These are phyloP conservation scores for Aptenodytes patagonicus DNA, from an alignment of 2,113 vertebrate genomes.

Conservation along the genomic window DNA sequence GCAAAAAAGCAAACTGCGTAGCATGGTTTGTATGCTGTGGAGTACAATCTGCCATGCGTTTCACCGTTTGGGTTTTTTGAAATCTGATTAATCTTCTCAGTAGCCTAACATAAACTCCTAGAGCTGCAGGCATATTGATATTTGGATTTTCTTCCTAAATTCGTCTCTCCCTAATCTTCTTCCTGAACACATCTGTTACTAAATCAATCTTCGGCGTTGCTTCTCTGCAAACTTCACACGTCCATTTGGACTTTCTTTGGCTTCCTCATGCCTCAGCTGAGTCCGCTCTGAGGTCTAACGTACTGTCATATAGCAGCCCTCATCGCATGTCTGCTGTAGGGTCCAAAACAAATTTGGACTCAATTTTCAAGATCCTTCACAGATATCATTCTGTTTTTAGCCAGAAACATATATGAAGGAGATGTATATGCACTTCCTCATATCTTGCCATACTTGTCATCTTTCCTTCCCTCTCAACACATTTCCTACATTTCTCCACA, in stretches of 20 bases:
- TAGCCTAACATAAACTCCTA: slow-evolving; percentile 39
- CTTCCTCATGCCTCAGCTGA: neutral
- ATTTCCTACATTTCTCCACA: neutral
- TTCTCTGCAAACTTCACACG: neutral
- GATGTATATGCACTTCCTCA: neutral
- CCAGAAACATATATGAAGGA: neutral
- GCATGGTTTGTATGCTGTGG: neutral
- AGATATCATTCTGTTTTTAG: neutral
- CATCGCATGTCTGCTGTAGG: neutral
- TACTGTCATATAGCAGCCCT: neutral
- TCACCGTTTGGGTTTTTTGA: neutral
- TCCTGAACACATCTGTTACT: slow-evolving; percentile 14
- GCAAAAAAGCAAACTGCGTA: neutral
- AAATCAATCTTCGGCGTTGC: slow-evolving; percentile 16
- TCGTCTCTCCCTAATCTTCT: slow-evolving; percentile 39
- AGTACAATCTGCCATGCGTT: neutral
- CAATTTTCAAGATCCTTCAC: neutral
- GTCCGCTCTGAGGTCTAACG: neutral
- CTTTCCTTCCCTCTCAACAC: neutral
- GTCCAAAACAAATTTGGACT: neutral
- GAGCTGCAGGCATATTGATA: slow-evolving; percentile 44
- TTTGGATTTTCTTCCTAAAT: slow-evolving; percentile 42
- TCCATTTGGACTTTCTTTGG: neutral
- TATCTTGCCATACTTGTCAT: neutral
- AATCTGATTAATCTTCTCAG: slow-evolving; percentile 47